Evolutionary conservation across 2,113 vertebrate species (phyloP), one percentile per base, ranked within the genome.

Genomic region (Coracopsis vasa): DNA sequence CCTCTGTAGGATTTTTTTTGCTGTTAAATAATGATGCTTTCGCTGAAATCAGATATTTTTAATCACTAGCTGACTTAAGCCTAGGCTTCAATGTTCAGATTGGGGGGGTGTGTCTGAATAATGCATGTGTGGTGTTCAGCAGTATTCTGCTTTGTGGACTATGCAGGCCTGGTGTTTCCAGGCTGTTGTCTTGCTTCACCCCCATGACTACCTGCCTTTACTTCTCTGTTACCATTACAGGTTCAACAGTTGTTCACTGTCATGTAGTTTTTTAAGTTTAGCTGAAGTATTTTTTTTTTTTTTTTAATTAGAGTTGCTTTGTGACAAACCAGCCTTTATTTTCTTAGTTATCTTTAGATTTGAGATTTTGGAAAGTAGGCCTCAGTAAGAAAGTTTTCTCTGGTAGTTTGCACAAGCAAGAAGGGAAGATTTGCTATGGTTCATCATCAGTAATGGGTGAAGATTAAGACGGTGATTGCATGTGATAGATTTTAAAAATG

Each of bases 131-230:
- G 9, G 18, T 18, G 12, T 29, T 93, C 37, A 14, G n/a, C 27
- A 8, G 16, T 18, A 2, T 62, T 75, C n/a, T 11, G 19, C 45
- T 73, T 21, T 0, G 0, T 18, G 53, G 50, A 7, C 62, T 48
- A 41, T 28, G 11, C 8, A 13, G 42, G 25, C 45, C 16, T 21
- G 27, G 24, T 4, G 0, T 80, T 42, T n/a, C 67, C 35, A 64
- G 54, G 17, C 48, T 79, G 33, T 21, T 16, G 6, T 28, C 23
- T 35, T 29, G 11, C 31, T 18, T 16, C 41, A 14, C 20, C 58
- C 37, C 29, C 0, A 1, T 17, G 41, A 19, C 39, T 25, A 24
- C 27, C 54, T 58, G 54, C 42, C 19, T 71, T 42, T 29, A 47
- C 58, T 87, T 53, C 62, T 41, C 28, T 15, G 13, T 56, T 75